phyloP scores from a whole-genome alignment of 2,888 invertebrate genomes.

The Cataglyphis altisquamis region DNA sequence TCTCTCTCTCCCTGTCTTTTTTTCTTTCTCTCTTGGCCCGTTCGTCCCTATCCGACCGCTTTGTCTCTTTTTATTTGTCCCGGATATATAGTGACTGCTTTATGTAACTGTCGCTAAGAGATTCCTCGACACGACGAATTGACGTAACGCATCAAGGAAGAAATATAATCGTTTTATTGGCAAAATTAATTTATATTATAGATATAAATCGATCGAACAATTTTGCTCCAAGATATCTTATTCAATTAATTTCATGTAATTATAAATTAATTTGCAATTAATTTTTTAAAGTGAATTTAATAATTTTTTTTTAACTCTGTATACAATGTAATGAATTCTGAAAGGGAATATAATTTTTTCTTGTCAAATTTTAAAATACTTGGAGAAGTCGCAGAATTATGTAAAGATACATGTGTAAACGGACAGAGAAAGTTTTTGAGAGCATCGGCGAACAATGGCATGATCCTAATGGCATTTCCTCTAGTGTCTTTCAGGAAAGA shows the following conservation, averaged over 20 bases:
- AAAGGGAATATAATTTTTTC: not conserved
- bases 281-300: not conserved
- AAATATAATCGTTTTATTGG: not conserved
- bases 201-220: not conserved
- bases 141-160: not conserved
- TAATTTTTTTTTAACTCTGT: not conserved
- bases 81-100: slow-evolving; percentile 2
- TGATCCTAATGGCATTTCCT: slow-evolving; percentile 51
- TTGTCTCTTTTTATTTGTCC: slow-evolving; percentile 28
- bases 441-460: slow-evolving; percentile 20
- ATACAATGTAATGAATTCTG: not conserved
- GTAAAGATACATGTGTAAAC: not conserved
- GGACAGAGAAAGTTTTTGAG: not conserved
- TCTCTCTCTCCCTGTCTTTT: not conserved
- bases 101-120: slow-evolving; percentile 22
- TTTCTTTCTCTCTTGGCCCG: slow-evolving; percentile 1
- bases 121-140: slow-evolving; percentile 7
- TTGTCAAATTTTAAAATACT: not conserved
- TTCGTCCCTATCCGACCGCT: slow-evolving; percentile 1
- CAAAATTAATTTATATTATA: not conserved
- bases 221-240: not conserved
- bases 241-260: not conserved
- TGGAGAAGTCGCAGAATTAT: not conserved
- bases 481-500: slow-evolving; percentile 38
- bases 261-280: not conserved